These are phyloP conservation scores for Chaetorhynchus papuensis DNA, from an alignment of 2,113 vertebrate species.

Conservation along the genomic window DNA sequence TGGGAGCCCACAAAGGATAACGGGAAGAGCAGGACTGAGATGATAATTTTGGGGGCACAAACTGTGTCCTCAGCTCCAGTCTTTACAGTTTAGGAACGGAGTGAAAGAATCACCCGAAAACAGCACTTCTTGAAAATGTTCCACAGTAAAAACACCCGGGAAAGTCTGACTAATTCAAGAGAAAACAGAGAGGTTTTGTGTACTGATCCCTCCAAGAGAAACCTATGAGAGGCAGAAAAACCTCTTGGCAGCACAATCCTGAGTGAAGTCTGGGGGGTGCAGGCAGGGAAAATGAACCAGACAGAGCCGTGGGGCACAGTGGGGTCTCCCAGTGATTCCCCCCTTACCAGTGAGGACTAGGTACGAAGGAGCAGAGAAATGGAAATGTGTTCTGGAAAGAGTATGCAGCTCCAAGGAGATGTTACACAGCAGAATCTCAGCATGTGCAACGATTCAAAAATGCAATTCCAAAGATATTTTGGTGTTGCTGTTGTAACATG, in stretches of 20 bases:
- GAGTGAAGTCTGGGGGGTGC: background rate
- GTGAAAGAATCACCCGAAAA: background rate
- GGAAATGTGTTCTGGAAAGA: background rate
- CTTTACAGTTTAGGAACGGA: background rate
- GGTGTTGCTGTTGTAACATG: background rate
- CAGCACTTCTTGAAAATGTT: background rate
- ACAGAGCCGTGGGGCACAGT: background rate
- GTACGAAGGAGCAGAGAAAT: background rate
- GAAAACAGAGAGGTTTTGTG: background rate
- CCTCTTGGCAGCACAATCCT: background rate
- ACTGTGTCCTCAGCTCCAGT: background rate
- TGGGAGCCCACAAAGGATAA: background rate
- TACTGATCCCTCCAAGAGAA: background rate
- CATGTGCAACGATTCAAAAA: fast-evolving
- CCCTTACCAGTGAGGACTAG: background rate
- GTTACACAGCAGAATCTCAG: background rate
- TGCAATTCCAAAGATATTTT: background rate
- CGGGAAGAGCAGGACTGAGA: background rate
- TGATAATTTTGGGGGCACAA: no score
- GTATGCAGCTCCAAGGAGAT: background rate
- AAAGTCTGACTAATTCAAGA: background rate
- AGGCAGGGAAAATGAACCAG: background rate
- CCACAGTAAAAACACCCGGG: background rate
- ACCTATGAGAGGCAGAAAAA: background rate
- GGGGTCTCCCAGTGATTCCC: background rate